Conservation (phyloP, 1,140 invertebrate genomes). For the Tetragonula clypearis region DNA sequence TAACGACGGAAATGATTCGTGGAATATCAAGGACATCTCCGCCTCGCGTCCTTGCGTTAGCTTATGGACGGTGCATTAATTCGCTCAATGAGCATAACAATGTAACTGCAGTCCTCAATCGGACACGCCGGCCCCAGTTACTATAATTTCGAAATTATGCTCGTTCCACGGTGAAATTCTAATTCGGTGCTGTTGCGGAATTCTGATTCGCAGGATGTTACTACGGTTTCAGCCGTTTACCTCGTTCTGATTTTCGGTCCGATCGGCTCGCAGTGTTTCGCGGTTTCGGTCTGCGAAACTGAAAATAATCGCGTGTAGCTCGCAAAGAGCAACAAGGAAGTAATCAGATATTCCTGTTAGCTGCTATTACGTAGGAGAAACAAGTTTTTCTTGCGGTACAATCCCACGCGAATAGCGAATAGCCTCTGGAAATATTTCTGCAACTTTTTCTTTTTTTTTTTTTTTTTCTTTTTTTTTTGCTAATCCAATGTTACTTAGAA, state of each 20-base stretch:
- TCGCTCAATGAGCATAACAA: slow-evolving; percentile 68
- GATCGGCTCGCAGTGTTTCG: not conserved
- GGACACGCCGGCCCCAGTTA: slow-evolving; percentile 26
- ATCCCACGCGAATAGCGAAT: not conserved
- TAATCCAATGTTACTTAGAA: not conserved
- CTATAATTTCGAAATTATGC: slow-evolving; percentile 42
- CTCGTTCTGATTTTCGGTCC: not conserved
- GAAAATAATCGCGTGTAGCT: not conserved
- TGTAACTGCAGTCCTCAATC: slow-evolving; percentile 63
- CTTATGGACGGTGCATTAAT: slow-evolving; percentile 65
- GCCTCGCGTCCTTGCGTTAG: slow-evolving; percentile 64
- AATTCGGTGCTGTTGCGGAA: slow-evolving; percentile 4
- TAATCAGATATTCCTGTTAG: not conserved
- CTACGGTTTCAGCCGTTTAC: not conserved
- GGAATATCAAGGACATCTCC: slow-evolving; percentile 61
- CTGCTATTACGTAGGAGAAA: not conserved
- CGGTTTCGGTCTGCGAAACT: not conserved
- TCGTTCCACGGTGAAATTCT: slow-evolving; percentile 27
- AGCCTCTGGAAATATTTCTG: not conserved
- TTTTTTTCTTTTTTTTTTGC: not conserved
- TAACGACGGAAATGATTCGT: slow-evolving; percentile 38
- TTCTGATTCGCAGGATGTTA: not conserved
- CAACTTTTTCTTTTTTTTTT: no score
- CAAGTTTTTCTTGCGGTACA: slow-evolving; percentile 6
- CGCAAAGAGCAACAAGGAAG: not conserved